These are phyloP conservation scores for Anthopleura sola DNA, from an alignment of 64 coral and sea anemone genomes.

Conservation along the genomic window DNA sequence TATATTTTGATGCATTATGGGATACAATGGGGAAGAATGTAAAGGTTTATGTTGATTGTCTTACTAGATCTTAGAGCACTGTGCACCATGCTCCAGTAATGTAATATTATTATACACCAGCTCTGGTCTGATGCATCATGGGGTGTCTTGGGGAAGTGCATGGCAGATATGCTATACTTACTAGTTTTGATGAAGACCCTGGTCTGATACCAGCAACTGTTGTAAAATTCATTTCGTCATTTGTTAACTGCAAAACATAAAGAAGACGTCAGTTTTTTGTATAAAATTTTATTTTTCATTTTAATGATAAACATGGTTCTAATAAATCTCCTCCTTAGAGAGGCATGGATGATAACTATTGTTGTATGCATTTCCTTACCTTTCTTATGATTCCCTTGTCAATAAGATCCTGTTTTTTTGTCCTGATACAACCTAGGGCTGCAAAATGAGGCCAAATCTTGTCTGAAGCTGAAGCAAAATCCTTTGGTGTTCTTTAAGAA, in stretches of 20 bases:
- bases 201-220: conserved; percentile 2
- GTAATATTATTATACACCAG: too few relatives aligned
- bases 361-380: conserved; percentile 14
- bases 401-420: conserved; percentile 84
- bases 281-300: too few relatives aligned
- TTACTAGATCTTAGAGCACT: too few relatives aligned
- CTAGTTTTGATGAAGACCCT: conserved; percentile 16
- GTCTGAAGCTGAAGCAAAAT: conserved; percentile 98
- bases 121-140: background rate
- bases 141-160: background rate
- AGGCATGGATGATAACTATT: background rate
- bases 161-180: background rate
- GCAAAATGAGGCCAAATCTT: conserved; percentile 99
- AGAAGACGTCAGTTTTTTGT: background rate
- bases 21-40: too few relatives aligned
- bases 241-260: background rate
- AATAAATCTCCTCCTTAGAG: too few relatives aligned
- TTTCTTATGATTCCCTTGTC: conserved; percentile 93
- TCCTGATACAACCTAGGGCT: conserved; percentile 69
- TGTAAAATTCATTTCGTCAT: background rate
- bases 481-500: conserved; percentile 60
- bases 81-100: too few relatives aligned
- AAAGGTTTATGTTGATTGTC: too few relatives aligned
- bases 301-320: too few relatives aligned
- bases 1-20: too few relatives aligned